Evolutionary conservation across 2,888 invertebrate genomes (phyloP), one percentile per base, ranked within the genome.

Genomic region (Drosophila multiciliata): DNA sequence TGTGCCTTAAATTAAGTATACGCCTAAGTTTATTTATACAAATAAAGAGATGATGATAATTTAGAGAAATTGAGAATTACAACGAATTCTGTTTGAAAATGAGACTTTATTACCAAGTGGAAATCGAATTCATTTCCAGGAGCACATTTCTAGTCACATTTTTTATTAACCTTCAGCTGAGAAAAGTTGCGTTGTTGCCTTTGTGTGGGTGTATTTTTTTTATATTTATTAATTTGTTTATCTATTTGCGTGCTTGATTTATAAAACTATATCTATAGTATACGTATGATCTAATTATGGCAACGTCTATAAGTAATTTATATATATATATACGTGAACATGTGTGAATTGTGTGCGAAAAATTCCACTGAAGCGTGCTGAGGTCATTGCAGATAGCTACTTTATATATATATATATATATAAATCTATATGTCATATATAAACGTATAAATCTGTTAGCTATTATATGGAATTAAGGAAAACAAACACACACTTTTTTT

Each of bases 11-110:
- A 78, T 90, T 91, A 91, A 91, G 91, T 91, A 88, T 88, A 89
- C 82, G 84, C 82, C 89, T 91, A 91, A 90, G 91, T 81, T 91
- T 77, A 88, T 91, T 88, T 85, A 87, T 85, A 78, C 67, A 87
- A 85, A 82, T 65, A 83, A 78, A 76, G 73, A 80, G 76, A 80
- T 65, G 70, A 79, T 71, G 67, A 74, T 73, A 57, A 67, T 69
- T 65, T 76, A 58, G 58, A 78, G 64, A 73, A 65, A 72, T 53
- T 23, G 32, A 75, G 67, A 66, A 42, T 26, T 5, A 45, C 33
- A 38, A 20, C 54, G 29, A 23, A 11, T 58, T 33, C 23, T 36
- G 54, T 52, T 60, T 32, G 33, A 68, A 53, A 68, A 15, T 32
- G 59, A 62, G 66, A 58, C 58, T 75, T 69, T 66, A 60, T 60